Base-by-base conservation (phyloP, 2,113 vertebrate genomes). In the Bubo blakistoni region DNA sequence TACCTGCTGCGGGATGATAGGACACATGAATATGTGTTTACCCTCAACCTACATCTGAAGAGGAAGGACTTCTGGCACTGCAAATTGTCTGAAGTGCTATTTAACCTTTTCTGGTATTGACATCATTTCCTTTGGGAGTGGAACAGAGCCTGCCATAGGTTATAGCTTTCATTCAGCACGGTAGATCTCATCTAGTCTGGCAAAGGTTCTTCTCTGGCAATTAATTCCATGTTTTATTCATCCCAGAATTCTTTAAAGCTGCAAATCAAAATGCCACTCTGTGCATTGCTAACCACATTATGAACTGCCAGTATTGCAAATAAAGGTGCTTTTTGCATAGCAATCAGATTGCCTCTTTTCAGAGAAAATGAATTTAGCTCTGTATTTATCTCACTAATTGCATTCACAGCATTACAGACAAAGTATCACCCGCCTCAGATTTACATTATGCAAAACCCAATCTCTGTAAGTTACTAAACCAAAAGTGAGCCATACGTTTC, bases 171-270 rank as follows among this genome's bases (percentile, higher is more conserved):
- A 92, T 92, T 94, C 92, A 94, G 92, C 79, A 90, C 44, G 89
- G 92, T 74, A 85, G 96, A 95, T 93, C 92, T 96, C 85, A 61
- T 67, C 88, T 88, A 72, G 71, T 67, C 83, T 96, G 96, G 96
- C 26, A 67, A 97, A 94, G 81, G 62, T 96, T 95, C 96, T 91
- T 97, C 92, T 91, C 91, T 73, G 69, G 86, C 95, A 98, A 98
- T 98, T 98, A 98, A 97, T 97, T 97, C 97, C 73, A 97, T 98
- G 98, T 98, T 98, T 98, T 98, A 98, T 98, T 98, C 97, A 98
- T 98, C 84, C 81, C 89, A 91, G 90, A 97, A 95, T 96, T 95
- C 95, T 97, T 97, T 94, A 96, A 98, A 97, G 96, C 96, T 98
- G 91, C 95, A 98, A 98, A 98, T 98, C 97, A 98, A 97, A 96